Percentiles rank a stretch among this genome's conserved stretches.
Evolutionary conservation across 2,888 invertebrate genomes (phyloP).

Genomic region (Parnassius glacialis): DNA sequence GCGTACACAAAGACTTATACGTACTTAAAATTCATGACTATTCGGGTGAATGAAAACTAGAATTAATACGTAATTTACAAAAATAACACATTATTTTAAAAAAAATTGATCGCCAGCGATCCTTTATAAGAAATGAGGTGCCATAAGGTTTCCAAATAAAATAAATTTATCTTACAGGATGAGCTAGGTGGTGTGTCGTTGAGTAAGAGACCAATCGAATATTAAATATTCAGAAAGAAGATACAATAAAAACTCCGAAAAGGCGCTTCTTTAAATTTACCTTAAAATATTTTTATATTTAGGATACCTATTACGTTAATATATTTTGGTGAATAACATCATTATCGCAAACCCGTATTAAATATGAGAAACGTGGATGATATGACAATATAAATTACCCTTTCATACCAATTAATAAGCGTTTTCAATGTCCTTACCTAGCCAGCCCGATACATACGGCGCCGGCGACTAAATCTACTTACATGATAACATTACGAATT

Average conservation of each 20-base stretch:
- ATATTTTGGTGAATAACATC: conserved; percentile 80
- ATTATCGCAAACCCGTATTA: conserved; percentile 81
- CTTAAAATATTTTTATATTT: conserved; percentile 74
- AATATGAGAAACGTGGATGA: conserved; percentile 81
- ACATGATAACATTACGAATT: conserved; percentile 73
- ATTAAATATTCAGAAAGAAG: conserved; percentile 73
- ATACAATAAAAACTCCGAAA: conserved; percentile 71
- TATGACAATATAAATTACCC: conserved; percentile 82
- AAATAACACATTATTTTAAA: conserved; percentile 71
- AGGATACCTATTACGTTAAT: conserved; percentile 76
- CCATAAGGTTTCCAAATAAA: conserved; percentile 66
- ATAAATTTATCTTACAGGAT: conserved; percentile 67
- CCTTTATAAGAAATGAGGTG: conserved; percentile 73
- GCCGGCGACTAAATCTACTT: conserved; percentile 73
- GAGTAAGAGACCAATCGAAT: conserved; percentile 67
- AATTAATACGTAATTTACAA: conserved; percentile 61
- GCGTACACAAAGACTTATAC: conserved; percentile 59
- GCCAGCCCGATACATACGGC: conserved; percentile 68
- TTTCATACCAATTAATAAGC: conserved; percentile 82
- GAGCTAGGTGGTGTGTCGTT: conserved; percentile 52
- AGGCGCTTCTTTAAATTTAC: conserved; percentile 77
- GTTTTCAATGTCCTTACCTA: conserved; percentile 81
- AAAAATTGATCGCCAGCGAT: conserved; percentile 78
- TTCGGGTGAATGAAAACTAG: conserved; percentile 59
- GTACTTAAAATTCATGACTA: conserved; percentile 45